These are phyloP conservation scores for Rachycentron canadum DNA, from an alignment of 2,797 vertebrate species.

Conservation along the genomic window DNA sequence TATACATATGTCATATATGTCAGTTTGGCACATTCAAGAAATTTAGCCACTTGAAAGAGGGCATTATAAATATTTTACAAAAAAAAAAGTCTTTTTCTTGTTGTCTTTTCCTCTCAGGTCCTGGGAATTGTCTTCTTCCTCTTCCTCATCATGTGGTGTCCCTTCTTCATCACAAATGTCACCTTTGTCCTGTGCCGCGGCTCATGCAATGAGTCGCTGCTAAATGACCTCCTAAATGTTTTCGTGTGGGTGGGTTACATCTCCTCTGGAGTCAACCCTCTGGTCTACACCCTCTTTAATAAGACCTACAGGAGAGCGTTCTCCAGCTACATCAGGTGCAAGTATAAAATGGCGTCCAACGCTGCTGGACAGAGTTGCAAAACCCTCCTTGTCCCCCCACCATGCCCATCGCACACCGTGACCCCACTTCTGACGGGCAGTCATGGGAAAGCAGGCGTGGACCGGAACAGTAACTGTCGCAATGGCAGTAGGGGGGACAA, in stretches of 20 bases:
- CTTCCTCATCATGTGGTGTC: conserved; percentile 99
- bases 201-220: conserved; percentile 89
- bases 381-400: conserved; percentile 63
- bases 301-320: conserved; percentile 96
- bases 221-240: conserved; percentile 94
- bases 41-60: too few relatives aligned
- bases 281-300: conserved; percentile 99
- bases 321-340: conserved; percentile 95
- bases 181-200: conserved; percentile 92
- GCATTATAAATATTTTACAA: too few relatives aligned
- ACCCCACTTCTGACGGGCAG: conserved; percentile 77
- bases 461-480: conserved; percentile 88
- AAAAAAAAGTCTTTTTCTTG: too few relatives aligned
- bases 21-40: too few relatives aligned
- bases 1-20: too few relatives aligned
- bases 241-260: conserved; percentile 99
- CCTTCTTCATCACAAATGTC: conserved; percentile 98
- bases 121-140: conserved; percentile 98
- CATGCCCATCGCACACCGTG: conserved; percentile 79
- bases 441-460: conserved; percentile 69
- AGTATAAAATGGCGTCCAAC: conserved; percentile 80
- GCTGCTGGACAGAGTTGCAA: conserved; percentile 57
- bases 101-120: conserved; percentile 71
- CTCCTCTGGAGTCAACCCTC: conserved; percentile 96
- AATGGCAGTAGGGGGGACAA: conserved; percentile 83